Evolutionary conservation across 2,888 invertebrate species (phyloP), one percentile per base, ranked within the genome.

Genomic region (Galerucella nymphaeae): DNA sequence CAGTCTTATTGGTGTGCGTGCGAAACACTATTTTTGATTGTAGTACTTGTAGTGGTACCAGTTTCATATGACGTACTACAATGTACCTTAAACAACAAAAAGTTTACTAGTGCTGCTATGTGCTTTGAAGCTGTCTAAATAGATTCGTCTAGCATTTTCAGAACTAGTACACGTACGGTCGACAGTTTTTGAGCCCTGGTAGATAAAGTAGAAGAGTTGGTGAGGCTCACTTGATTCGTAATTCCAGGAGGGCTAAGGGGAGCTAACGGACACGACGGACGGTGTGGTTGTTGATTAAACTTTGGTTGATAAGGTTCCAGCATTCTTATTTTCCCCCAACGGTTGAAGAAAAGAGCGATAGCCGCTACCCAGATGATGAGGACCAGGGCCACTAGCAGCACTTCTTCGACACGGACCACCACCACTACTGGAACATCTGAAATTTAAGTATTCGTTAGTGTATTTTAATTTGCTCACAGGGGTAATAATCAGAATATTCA

Each of bases 301-400:
- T 96, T 95, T 2, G 96, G 96, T 83, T 96, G 95, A 86, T 96
- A 96, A 0, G 96, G 96, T 85, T 96, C 95, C 86, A 96, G 87
- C 95, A 95, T 96, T 77, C 96, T 92, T 84, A 96, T 96, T 90
- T 96, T 96, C 83, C 96, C 96, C 96, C 96, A 96, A 77, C 96
- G 93, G 88, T 96, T 96, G 90, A 96, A 95, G 89, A 96, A 96
- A 59, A 96, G 89, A 3, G 94, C 93, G 75, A 96, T 96, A 75
- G 96, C 96, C 0, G 93, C 95, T 69, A 94, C 93, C 96, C 96
- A 96, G 14, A 96, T 90, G 62, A 95, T 90, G 23, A 96, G 88
- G 38, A 96, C 96, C 78, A 96, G 90, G 61, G 94, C 91, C 70
- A 96, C 96, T 81, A 96, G 94, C 66, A 95, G 89, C 18, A 94